Evolutionary conservation across 1,140 invertebrate genomes (phyloP).

Genomic region (Drosophila serrata): DNA sequence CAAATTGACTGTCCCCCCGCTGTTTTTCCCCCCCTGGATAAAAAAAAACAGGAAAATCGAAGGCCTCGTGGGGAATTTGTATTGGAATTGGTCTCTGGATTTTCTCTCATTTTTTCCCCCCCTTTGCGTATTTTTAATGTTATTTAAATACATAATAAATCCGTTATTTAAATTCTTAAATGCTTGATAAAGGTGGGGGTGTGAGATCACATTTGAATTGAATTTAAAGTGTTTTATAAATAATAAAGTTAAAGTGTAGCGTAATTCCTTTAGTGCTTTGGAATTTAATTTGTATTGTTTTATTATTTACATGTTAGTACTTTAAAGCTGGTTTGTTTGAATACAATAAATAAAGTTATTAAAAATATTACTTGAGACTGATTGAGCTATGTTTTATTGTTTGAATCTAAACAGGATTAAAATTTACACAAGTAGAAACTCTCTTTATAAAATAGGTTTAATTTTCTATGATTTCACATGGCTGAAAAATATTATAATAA

Average conservation of each 20-base stretch:
- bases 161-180: slow-evolving; percentile 20
- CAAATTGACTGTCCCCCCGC: slow-evolving; percentile 44
- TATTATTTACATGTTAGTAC: not conserved
- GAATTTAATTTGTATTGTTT: not conserved
- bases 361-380: not conserved
- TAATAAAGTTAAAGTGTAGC: not conserved
- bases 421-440: no score
- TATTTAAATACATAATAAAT: slow-evolving; percentile 67
- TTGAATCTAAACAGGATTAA: no score
- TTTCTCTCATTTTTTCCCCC: not conserved
- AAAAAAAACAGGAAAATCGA: slow-evolving; percentile 13
- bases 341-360: not conserved
- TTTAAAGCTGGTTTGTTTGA: not conserved
- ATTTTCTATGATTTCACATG: no score
- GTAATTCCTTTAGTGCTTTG: not conserved
- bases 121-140: slow-evolving; percentile 43
- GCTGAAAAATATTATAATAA: no score
- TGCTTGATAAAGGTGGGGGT: no score
- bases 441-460: no score
- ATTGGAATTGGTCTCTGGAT: slow-evolving; percentile 18
- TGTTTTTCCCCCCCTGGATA: not conserved
- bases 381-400: no score
- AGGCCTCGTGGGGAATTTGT: slow-evolving; percentile 10
- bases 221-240: slow-evolving; percentile 2
- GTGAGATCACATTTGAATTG: not conserved